Evolutionary conservation across 1,140 invertebrate species (phyloP), one percentile per base, ranked within the genome.

Genomic region (Uloborus diversus): DNA sequence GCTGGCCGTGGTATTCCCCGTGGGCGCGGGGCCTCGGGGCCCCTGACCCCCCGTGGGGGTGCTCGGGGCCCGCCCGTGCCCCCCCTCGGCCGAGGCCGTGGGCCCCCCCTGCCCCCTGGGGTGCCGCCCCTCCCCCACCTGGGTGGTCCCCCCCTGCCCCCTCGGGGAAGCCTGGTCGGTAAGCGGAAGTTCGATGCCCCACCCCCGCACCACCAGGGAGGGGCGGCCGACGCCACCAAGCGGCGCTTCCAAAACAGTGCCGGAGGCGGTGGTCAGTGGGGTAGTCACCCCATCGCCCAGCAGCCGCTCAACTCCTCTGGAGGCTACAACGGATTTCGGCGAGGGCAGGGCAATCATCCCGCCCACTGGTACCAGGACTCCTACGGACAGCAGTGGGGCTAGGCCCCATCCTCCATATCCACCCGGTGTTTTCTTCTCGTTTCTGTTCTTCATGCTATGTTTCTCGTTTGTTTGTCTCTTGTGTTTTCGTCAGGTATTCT

Each of bases 131-230:
- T 37, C 57, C 68, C 42, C 62, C 69, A 71, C 78, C 78, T 70
- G 27, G 65, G 70, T 80, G 84, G 92, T 92, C 93, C 92, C 73
- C 33, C 66, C n/a, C n/a, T n/a, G n/a, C n/a, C n/a, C 49, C 62
- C 47, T 20, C 93, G 94, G 94, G 92, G 82, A 81, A 80, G 62
- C 57, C 80, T 86, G 83, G 85, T 87, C 94, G 94, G 94, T 94
- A 97, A 96, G 92, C 93, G 94, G 90, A 96, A 96, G 91, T 94
- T 94, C 90, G 94, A 95, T 90, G 93, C 93, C 90, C 61, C 73
- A 14, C 93, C 93, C 92, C 93, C 95, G 92, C 93, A 95, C 92
- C 94, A 94, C 92, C 93, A 94, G 91, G 94, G 94, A 92, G 93
- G 95, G n/a, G n/a, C n/a, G n/a, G n/a, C n/a, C n/a, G n/a, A n/a